Evolutionary conservation across 2,888 invertebrate species (phyloP).

Genomic region (Cryptocheilus praepositus): DNA sequence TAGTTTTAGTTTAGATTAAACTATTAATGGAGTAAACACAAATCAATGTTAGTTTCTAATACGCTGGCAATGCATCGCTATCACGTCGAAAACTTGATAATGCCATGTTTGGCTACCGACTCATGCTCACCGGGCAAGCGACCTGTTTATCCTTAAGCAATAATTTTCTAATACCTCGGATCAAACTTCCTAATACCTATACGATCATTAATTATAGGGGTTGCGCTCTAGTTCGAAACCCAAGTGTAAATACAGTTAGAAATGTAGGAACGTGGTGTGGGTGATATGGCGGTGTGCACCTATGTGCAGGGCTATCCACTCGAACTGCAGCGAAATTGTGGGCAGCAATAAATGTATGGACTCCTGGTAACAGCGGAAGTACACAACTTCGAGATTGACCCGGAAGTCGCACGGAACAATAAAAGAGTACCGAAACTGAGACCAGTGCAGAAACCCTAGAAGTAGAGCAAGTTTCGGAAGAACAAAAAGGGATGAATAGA

Average conservation of each 20-base stretch:
- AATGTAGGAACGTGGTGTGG: slow-evolving; percentile 28
- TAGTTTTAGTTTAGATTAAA: too few species aligned
- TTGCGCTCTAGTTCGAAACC: slow-evolving; percentile 47
- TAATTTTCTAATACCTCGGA: slow-evolving; percentile 52
- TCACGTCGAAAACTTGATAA: slow-evolving; percentile 12
- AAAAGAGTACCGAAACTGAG: slow-evolving; percentile 21
- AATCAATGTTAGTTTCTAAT: slow-evolving; percentile 14
- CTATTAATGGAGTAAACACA: slow-evolving; percentile 14
- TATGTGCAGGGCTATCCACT: slow-evolving; percentile 28
- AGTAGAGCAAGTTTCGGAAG: too few species aligned
- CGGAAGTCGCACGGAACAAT: slow-evolving; percentile 17
- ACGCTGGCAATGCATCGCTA: not conserved
- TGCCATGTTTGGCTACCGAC: slow-evolving; percentile 2
- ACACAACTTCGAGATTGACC: slow-evolving; percentile 30
- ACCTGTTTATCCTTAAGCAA: slow-evolving; percentile 38
- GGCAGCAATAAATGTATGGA: slow-evolving; percentile 33
- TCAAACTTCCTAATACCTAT: slow-evolving; percentile 55
- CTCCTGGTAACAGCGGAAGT: slow-evolving; percentile 20
- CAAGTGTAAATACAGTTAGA: slow-evolving; percentile 46
- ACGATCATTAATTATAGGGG: slow-evolving; percentile 53
- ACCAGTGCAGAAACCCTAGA: slow-evolving; percentile 3
- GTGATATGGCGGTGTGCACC: not conserved
- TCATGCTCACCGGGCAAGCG: slow-evolving; percentile 1
- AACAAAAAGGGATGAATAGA: slow-evolving; percentile 21
- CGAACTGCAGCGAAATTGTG: slow-evolving; percentile 42